These are phyloP conservation scores for Nansenia antarctica DNA, from an alignment of 2,113 vertebrate genomes.

Conservation along the genomic window DNA sequence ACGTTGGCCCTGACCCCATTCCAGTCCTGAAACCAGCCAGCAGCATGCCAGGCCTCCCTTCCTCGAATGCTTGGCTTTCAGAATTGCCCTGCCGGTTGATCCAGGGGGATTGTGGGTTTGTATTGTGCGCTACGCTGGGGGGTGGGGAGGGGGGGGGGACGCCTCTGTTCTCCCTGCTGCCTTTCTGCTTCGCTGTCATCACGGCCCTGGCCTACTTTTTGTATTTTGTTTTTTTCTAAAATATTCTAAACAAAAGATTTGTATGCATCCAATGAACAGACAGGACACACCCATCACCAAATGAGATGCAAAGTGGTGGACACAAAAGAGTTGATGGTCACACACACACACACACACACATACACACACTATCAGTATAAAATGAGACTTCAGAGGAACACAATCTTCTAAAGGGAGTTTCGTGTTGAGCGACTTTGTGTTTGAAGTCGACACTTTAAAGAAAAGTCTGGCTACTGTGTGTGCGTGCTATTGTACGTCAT, in stretches of 20 bases:
- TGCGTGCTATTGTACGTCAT: too few species aligned
- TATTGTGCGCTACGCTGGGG: slow-evolving; percentile 30
- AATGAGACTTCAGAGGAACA: too few species aligned
- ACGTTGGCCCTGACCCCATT: background rate
- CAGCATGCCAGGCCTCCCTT: slow-evolving; percentile 4
- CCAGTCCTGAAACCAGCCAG: slow-evolving; percentile 1
- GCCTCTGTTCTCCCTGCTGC: slow-evolving; percentile 27
- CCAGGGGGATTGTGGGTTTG: slow-evolving; percentile 54
- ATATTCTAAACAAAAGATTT: slow-evolving; percentile 52
- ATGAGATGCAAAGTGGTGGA: slow-evolving; percentile 52
- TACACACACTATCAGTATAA: background rate
- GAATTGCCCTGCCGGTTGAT: slow-evolving; percentile 49
- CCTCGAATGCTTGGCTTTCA: slow-evolving; percentile 52
- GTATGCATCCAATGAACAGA: slow-evolving; percentile 6
- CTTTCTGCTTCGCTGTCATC: slow-evolving; percentile 54
- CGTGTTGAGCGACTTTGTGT: too few species aligned
- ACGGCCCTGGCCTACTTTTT: slow-evolving; percentile 23
- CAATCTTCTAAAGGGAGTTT: too few species aligned
- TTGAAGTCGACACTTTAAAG: too few species aligned
- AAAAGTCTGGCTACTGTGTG: too few species aligned
- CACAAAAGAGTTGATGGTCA: background rate
- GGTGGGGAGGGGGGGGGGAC: slow-evolving; percentile 11
- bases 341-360: background rate
- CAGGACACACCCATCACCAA: slow-evolving; percentile 24
- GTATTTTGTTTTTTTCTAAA: slow-evolving; percentile 14